Conservation (phyloP, 2,888 invertebrate species). For the Drosophila emarginata region DNA sequence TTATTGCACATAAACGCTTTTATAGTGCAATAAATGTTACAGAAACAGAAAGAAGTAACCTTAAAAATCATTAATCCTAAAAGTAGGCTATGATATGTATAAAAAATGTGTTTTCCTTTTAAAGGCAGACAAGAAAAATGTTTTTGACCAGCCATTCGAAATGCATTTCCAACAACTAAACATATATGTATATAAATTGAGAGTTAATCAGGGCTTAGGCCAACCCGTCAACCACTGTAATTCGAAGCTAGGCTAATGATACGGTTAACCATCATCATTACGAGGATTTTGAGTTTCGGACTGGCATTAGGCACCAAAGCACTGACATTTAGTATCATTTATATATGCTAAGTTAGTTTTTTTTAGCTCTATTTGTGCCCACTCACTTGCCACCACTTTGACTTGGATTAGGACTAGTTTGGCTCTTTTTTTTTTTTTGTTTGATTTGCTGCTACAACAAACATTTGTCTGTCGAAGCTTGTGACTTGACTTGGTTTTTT, state of each 20-base stretch:
- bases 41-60: not conserved
- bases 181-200: not conserved
- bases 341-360: conserved; percentile 27
- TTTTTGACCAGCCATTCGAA: not conserved
- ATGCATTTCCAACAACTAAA: not conserved
- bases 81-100: not conserved
- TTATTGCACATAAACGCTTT: too few species aligned
- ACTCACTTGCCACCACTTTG: conserved; percentile 26
- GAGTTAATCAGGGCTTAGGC: conserved; percentile 1
- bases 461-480: conserved; percentile 7
- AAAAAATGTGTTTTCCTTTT: too few species aligned
- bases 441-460: conserved; percentile 13
- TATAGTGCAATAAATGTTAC: not conserved
- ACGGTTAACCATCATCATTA: conserved; percentile 40
- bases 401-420: conserved; percentile 41
- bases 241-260: conserved; percentile 27
- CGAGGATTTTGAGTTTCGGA: conserved; percentile 22
- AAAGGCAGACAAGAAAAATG: not conserved
- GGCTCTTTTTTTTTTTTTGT: conserved; percentile 10
- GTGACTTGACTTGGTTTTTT: conserved; percentile 40
- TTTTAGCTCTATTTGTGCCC: conserved; percentile 23
- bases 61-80: not conserved
- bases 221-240: not conserved
- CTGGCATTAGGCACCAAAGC: conserved; percentile 37
- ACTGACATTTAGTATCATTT: conserved; percentile 48